Evolutionary conservation across 2,113 vertebrate genomes (phyloP).

Genomic region (Columba janthina): DNA sequence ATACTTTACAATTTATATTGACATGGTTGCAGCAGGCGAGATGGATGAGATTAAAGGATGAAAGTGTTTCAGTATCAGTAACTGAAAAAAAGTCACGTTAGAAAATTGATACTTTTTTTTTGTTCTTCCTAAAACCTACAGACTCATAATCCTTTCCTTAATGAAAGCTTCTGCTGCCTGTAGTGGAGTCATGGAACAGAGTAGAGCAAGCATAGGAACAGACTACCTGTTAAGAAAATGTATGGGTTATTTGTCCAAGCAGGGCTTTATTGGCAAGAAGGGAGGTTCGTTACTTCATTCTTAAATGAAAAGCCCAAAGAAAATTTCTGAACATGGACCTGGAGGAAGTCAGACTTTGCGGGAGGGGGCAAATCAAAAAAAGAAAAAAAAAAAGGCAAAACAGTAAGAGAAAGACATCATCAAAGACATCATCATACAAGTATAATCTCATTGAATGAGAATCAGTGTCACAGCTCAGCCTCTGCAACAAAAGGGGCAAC

Average conservation of each 20-base stretch:
- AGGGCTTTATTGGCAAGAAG: not conserved
- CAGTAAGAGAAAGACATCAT: not conserved
- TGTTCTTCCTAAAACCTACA: not conserved
- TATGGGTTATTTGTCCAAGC: not conserved
- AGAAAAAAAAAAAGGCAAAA: not conserved
- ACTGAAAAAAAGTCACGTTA: not conserved
- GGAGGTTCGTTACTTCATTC: not conserved
- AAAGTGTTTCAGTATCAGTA: not conserved
- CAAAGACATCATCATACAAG: not conserved
- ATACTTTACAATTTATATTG: not conserved
- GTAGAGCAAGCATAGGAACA: not conserved
- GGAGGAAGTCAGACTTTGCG: not conserved
- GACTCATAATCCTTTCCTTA: not conserved
- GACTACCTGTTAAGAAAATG: not conserved
- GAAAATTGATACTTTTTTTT: not conserved
- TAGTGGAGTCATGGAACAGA: not conserved
- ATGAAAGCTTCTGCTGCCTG: not conserved
- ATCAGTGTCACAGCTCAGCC: not conserved
- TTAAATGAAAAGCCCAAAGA: not conserved
- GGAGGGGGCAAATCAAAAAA: too few species aligned
- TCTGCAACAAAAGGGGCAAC: not conserved
- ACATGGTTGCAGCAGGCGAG: not conserved
- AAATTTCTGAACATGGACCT: not conserved
- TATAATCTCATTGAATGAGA: not conserved
- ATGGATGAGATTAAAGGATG: not conserved